Evolutionary conservation across 2,888 invertebrate genomes (phyloP), one percentile per base, ranked within the genome.

Genomic region (Cynaeus angustus): DNA sequence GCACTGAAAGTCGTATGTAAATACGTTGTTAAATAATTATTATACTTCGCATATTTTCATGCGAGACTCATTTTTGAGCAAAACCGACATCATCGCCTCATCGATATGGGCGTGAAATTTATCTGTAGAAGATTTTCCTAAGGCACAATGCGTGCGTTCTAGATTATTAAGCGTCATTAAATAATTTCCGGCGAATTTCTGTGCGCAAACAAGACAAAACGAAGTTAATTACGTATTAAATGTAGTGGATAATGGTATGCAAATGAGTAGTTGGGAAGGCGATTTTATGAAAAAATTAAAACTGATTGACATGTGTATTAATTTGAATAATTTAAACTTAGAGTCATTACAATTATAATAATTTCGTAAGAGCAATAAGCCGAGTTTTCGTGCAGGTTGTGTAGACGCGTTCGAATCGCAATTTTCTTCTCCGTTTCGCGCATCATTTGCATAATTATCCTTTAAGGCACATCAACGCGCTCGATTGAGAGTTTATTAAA

Each of bases 301-400:
- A 73, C 55, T 71, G 67, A 73, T 70, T 71, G 73, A 73, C 71
- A 70, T 67, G 71, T 64, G 71, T 73, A 71, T 71, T 71, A 73
- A 73, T 73, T 71, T 71, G 55, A 73, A 71, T 70, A 73, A 73
- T 71, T 73, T 73, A 71, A 72, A 67, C 61, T 64, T 64, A 55
- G 66, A 71, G 69, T 71, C 69, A 59, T 71, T 61, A 66, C 73
- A 73, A 73, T 73, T 69, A 70, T 67, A 66, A 68, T 72, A 72
- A 72, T 72, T 69, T 69, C 43, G 58, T 43, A 62, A 68, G 46
- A 46, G 66, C 33, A 66, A 56, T 21, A 33, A 56, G 55, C 26
- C 14, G 45, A n/a, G 14, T 56, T 65, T 65, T 53, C 65, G 65
- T 56, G 45, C 48, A 46, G 46, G 46, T 10, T 62, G 37, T 14